phyloP scores from a whole-genome alignment of 2,888 invertebrate genomes.

The Malthinus seriepunctatus region DNA sequence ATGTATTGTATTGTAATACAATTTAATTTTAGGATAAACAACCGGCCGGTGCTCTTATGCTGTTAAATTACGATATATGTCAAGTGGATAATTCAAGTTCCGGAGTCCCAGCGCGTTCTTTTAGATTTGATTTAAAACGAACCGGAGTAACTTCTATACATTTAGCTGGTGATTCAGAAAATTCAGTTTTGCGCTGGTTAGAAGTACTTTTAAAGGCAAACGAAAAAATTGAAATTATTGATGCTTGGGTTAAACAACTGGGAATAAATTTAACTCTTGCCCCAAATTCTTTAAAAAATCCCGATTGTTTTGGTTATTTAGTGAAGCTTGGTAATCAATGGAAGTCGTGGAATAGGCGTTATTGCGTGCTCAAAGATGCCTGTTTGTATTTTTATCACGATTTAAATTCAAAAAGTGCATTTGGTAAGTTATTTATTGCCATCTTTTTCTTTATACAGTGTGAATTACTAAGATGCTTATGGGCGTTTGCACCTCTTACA shows the following conservation, averaged over 20 bases:
- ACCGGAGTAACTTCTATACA: conserved; percentile 73
- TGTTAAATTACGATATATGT: conserved; percentile 78
- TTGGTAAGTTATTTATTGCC: too few relatives aligned
- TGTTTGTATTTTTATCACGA: conserved; percentile 93
- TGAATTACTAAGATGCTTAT: too few relatives aligned
- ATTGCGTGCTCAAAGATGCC: conserved; percentile 94
- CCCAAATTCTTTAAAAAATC: conserved; percentile 75
- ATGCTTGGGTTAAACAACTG: conserved; percentile 75
- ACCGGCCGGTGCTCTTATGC: conserved; percentile 87
- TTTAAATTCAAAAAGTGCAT: conserved; percentile 82
- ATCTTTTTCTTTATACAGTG: too few relatives aligned
- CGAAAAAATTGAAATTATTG: conserved; percentile 57
- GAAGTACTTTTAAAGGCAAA: conserved; percentile 79
- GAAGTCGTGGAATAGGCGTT: conserved; percentile 89
- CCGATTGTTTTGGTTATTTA: conserved; percentile 93
- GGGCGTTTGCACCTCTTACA: too few relatives aligned
- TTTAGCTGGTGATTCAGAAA: conserved; percentile 79
- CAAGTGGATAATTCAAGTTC: conserved; percentile 64
- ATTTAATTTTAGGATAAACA: conserved; percentile 69
- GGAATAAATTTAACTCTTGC: conserved; percentile 80
- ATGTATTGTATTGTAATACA: not conserved
- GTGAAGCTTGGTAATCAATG: conserved; percentile 85
- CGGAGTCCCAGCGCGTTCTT: conserved; percentile 66
- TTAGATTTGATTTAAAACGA: conserved; percentile 67
- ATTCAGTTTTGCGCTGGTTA: conserved; percentile 75